phyloP scores from a whole-genome alignment of 2,113 vertebrate genomes.

The Varanus komodoensis region DNA sequence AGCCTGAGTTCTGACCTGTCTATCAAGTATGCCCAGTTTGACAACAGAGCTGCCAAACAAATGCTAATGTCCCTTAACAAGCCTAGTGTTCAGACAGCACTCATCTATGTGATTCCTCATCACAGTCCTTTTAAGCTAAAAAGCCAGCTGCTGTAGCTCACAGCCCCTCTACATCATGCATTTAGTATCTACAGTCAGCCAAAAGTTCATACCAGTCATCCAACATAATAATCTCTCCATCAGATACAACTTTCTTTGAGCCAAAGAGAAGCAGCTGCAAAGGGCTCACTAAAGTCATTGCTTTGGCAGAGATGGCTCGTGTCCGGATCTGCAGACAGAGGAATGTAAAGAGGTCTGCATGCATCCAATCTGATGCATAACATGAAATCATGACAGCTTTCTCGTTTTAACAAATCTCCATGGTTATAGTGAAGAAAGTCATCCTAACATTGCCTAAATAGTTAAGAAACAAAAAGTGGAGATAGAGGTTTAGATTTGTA shows the following conservation, averaged over 20 bases:
- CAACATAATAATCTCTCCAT: conserved; percentile 85
- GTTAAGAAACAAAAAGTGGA: not conserved
- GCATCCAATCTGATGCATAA: not conserved
- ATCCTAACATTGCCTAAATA: not conserved
- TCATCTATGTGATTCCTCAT: not conserved
- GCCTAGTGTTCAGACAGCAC: not conserved
- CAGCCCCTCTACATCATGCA: not conserved
- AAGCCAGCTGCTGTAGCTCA: not conserved
- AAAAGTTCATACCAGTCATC: conserved; percentile 89
- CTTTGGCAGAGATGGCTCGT: conserved; percentile 95
- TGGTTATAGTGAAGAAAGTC: not conserved
- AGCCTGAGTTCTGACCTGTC: conserved; percentile 9
- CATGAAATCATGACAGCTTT: not conserved
- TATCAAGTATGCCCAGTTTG: not conserved
- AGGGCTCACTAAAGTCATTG: conserved; percentile 94
- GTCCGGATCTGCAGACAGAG: conserved; percentile 88
- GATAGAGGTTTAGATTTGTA: not conserved
- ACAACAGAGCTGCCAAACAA: not conserved
- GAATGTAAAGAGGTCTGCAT: not conserved
- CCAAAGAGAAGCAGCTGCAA: conserved; percentile 94
- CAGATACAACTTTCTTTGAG: conserved; percentile 90
- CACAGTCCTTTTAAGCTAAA: not conserved
- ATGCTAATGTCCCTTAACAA: not conserved
- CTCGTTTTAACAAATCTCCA: not conserved
- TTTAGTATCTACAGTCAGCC: not conserved